phyloP scores from a whole-genome alignment of 2,113 vertebrate genomes.

The Desmodus rotundus region DNA sequence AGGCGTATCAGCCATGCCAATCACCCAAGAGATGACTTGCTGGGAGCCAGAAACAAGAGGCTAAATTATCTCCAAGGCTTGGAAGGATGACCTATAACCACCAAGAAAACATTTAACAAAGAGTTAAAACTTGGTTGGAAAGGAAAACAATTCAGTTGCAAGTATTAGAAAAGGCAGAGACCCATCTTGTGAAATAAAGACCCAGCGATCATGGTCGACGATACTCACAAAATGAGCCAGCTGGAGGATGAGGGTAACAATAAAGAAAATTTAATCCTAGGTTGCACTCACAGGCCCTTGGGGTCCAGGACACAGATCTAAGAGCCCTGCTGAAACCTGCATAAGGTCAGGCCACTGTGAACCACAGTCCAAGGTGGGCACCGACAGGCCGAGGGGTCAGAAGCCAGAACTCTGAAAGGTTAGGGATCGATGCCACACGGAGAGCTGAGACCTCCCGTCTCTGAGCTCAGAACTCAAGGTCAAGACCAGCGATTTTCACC shows the following conservation, averaged over 20 bases:
- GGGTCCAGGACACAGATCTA: background rate
- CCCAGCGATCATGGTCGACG: background rate
- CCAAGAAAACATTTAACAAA: background rate
- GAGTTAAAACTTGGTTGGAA: background rate
- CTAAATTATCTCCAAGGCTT: background rate
- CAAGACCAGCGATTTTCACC: background rate
- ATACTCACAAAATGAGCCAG: background rate
- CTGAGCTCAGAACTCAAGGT: background rate
- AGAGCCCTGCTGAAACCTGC: background rate
- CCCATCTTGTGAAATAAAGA: background rate
- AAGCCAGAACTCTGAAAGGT: background rate
- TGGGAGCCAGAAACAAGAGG: background rate
- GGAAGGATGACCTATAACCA: background rate
- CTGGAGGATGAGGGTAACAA: background rate
- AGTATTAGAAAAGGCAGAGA: background rate
- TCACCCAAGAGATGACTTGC: background rate
- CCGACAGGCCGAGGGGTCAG: background rate
- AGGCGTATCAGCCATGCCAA: background rate
- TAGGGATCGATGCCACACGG: background rate
- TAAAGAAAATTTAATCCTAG: background rate
- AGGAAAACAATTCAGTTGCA: background rate
- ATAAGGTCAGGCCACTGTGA: background rate
- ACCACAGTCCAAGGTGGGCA: background rate
- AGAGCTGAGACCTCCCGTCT: background rate
- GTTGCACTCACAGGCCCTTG: background rate